A percentile compares a stretch with the other conserved stretches of the same genome.
Conservation (phyloP, 2,888 invertebrate genomes). For the Apodemia zela region DNA sequence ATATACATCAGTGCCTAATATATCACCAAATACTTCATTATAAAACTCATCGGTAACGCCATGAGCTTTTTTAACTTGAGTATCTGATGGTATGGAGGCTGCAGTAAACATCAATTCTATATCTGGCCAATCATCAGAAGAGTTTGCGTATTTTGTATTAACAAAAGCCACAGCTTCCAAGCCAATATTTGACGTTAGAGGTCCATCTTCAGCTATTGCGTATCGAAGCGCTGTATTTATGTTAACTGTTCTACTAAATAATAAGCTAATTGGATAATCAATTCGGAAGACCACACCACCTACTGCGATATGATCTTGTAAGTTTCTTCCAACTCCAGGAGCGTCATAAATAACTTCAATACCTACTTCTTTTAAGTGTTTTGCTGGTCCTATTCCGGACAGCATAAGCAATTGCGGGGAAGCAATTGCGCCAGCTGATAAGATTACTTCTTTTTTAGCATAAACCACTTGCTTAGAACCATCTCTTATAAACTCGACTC, state of each 20-base stretch:
- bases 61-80: conserved; percentile 89
- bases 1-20: conserved; percentile 88
- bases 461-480: conserved; percentile 82
- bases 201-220: conserved; percentile 92
- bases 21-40: conserved; percentile 85
- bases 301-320: conserved; percentile 94
- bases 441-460: conserved; percentile 89
- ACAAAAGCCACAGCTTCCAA: conserved; percentile 94
- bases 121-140: conserved; percentile 94
- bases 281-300: conserved; percentile 91
- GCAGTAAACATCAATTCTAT: conserved; percentile 95
- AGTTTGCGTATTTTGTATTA: conserved; percentile 92
- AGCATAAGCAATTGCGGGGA: conserved; percentile 96
- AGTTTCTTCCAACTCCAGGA: conserved; percentile 91
- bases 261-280: conserved; percentile 89
- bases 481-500: conserved; percentile 88
- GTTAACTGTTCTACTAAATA: conserved; percentile 90
- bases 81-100: conserved; percentile 90
- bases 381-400: conserved; percentile 89
- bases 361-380: conserved; percentile 86
- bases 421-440: conserved; percentile 94
- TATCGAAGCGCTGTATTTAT: conserved; percentile 91
- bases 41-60: conserved; percentile 91
- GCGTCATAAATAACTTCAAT: conserved; percentile 87
- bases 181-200: conserved; percentile 91